A percentile compares a stretch with the other conserved stretches of the same genome.
These are phyloP conservation scores for Lytechinus variegatus DNA, from an alignment of 35 echinoderm and acorn worm species.

Conservation along the genomic window DNA sequence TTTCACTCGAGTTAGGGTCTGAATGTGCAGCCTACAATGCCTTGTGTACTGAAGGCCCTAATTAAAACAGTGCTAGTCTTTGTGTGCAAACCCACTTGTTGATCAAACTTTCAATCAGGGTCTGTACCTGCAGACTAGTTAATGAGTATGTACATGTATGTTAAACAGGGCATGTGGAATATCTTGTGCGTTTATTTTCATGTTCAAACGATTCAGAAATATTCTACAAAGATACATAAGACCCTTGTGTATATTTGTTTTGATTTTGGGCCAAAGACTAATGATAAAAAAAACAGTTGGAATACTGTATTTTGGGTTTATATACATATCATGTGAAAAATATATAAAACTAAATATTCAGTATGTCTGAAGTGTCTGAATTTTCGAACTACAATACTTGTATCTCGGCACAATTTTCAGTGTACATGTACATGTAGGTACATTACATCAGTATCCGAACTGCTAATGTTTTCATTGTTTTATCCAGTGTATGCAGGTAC, in stretches of 20 bases:
- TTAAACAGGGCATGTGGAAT: too few species aligned
- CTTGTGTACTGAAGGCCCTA: too few species aligned
- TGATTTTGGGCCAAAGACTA: background rate
- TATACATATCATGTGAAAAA: too few species aligned
- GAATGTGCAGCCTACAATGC: too few species aligned
- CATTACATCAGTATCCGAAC: background rate
- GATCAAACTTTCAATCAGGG: too few species aligned
- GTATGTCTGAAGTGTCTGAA: background rate
- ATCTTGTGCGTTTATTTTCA: too few species aligned
- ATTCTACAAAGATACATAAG: background rate
- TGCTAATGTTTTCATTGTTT: background rate
- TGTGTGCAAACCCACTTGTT: too few species aligned
- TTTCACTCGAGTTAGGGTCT: too few species aligned
- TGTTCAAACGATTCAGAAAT: background rate
- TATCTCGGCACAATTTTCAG: background rate
- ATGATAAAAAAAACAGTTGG: background rate
- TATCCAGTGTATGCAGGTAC: background rate
- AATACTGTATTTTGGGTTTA: background rate
- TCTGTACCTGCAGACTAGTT: too few species aligned
- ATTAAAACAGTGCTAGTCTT: too few species aligned
- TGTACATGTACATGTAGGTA: background rate
- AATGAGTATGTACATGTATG: too few species aligned
- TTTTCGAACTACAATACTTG: background rate
- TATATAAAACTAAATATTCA: too few species aligned
- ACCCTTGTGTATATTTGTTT: background rate